A percentile compares a stretch with the other conserved stretches of the same genome.
Conservation (phyloP, 2,113 vertebrate genomes). For the Caloenas nicobarica region DNA sequence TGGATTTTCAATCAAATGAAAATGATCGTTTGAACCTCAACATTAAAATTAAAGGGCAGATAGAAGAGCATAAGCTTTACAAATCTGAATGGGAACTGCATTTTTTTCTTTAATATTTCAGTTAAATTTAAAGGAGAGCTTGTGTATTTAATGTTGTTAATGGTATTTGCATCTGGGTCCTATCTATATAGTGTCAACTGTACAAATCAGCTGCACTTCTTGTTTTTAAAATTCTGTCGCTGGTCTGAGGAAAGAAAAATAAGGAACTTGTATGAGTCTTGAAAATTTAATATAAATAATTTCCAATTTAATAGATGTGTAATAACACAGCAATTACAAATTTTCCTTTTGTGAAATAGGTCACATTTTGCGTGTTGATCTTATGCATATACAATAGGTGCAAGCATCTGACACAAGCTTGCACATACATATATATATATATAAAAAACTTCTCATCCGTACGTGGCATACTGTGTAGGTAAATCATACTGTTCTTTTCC, state of each 20-base stretch:
- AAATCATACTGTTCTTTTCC: constrained; percentile 39
- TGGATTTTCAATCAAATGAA: background rate
- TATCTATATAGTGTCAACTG: background rate
- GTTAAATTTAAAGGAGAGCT: background rate
- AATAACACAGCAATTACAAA: background rate
- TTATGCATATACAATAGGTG: background rate
- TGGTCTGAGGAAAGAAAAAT: background rate
- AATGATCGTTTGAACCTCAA: background rate
- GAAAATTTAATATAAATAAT: background rate
- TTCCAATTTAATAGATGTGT: background rate
- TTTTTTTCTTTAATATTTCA: background rate
- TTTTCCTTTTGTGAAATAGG: background rate
- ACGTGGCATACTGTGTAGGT: background rate
- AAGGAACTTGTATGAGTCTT: background rate
- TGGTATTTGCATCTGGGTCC: background rate
- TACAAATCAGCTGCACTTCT: background rate
- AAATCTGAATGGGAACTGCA: background rate
- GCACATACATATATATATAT: rapidly evolving
- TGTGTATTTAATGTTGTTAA: background rate
- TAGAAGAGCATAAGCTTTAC: background rate
- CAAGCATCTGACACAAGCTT: background rate
- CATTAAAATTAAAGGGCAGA: background rate
- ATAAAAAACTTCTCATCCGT: background rate
- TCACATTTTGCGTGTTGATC: background rate
- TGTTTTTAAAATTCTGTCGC: background rate